These are phyloP conservation scores for Macrobrachium nipponense DNA, from an alignment of 1,140 invertebrate species.

Conservation along the genomic window DNA sequence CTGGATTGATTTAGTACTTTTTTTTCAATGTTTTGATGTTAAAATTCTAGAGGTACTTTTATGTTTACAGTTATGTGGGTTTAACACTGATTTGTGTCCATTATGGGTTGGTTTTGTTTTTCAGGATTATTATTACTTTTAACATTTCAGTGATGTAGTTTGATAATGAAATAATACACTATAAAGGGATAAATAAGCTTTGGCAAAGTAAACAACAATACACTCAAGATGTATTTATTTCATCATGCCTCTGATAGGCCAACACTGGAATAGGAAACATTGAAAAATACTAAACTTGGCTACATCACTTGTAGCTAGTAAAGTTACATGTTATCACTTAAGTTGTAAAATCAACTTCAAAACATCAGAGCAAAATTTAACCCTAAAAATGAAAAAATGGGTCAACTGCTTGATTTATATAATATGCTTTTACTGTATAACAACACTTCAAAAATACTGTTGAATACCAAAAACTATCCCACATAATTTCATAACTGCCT, in stretches of 20 bases:
- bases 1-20: too few species aligned
- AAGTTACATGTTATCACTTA: neutral
- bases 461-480: constrained; percentile 25
- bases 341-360: neutral
- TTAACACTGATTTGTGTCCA: too few species aligned
- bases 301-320: neutral
- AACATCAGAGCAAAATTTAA: constrained; percentile 13
- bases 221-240: constrained; percentile 40
- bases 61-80: too few species aligned
- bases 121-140: too few species aligned
- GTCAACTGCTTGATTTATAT: too few species aligned
- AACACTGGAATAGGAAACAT: constrained; percentile 50
- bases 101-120: too few species aligned
- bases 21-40: too few species aligned
- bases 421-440: too few species aligned
- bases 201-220: neutral
- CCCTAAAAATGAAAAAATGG: neutral
- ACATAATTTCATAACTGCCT: constrained; percentile 21
- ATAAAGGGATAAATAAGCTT: too few species aligned
- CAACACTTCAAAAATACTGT: neutral
- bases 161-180: neutral
- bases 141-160: too few species aligned
- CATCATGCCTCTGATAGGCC: constrained; percentile 44
- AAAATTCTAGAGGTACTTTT: too few species aligned
- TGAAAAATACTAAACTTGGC: constrained; percentile 40